Evolutionary conservation across 2,888 invertebrate species (phyloP).

Genomic region (Agriopis leucophaearia): DNA sequence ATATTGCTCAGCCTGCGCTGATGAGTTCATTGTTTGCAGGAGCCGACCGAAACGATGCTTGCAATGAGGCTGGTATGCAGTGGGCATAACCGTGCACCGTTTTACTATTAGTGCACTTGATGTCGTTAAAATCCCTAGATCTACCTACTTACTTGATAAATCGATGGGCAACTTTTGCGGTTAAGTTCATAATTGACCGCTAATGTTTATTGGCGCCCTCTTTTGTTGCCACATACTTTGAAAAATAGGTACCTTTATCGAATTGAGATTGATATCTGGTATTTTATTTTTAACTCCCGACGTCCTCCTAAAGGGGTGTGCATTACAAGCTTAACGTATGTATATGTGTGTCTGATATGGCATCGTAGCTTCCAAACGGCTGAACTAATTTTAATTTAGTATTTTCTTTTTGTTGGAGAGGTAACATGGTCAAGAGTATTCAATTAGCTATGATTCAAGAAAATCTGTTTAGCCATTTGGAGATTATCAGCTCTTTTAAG

Average conservation of each 20-base stretch:
- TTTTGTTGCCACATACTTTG: not conserved
- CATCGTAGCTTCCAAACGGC: too few species aligned
- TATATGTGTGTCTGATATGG: too few species aligned
- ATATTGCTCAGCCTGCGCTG: slow-evolving; percentile 68
- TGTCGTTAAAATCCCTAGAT: not conserved
- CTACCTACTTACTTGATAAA: not conserved
- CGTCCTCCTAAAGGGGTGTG: too few species aligned
- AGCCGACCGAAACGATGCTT: slow-evolving; percentile 66
- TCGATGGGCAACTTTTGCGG: not conserved
- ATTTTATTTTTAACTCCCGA: not conserved
- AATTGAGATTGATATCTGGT: not conserved
- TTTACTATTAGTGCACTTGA: slow-evolving; percentile 55
- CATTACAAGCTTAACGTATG: too few species aligned
- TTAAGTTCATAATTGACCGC: not conserved
- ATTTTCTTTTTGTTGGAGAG: too few species aligned
- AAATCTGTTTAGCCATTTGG: too few species aligned
- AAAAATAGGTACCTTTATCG: not conserved
- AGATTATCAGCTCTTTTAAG: too few species aligned
- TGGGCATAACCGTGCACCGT: slow-evolving; percentile 58
- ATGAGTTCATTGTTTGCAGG: slow-evolving; percentile 83
- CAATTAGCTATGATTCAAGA: too few species aligned
- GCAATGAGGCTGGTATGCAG: slow-evolving; percentile 58
- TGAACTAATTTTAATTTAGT: too few species aligned
- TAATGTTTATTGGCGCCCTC: not conserved
- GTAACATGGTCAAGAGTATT: too few species aligned